phyloP scores from a whole-genome alignment of 2,888 invertebrate species.

The Romanomermis culicivorax region DNA sequence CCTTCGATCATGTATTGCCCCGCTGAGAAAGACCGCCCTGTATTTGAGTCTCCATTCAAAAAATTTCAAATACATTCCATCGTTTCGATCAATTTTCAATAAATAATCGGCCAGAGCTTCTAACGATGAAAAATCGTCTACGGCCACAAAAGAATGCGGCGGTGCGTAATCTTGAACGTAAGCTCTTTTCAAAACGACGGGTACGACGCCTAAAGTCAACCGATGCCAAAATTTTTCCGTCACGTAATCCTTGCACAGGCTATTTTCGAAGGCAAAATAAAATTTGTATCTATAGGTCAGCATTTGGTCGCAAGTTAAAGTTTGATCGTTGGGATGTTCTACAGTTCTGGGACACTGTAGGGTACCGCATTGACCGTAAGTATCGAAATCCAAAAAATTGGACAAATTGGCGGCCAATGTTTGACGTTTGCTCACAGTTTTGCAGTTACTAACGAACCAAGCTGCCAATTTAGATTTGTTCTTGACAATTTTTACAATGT shows the following conservation, averaged over 20 bases:
- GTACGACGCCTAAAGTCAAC: constrained; percentile 4
- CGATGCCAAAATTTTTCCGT: constrained; percentile 27
- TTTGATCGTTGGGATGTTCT: background rate
- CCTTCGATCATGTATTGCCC: constrained; percentile 10
- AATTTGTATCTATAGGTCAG: constrained; percentile 18
- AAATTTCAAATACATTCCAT: constrained; percentile 32
- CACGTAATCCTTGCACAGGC: constrained; percentile 25
- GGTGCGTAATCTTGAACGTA: constrained; percentile 22
- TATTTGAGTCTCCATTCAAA: constrained; percentile 31
- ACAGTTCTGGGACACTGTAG: constrained; percentile 16
- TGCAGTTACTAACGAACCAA: constrained; percentile 8
- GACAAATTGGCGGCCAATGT: background rate
- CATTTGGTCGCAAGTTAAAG: constrained; percentile 16
- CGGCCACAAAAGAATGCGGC: constrained; percentile 31
- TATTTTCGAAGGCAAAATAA: constrained; percentile 19
- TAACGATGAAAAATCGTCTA: constrained; percentile 32
- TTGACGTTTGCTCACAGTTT: background rate
- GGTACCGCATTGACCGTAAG: constrained; percentile 23
- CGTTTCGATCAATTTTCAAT: constrained; percentile 29
- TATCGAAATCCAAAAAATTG: constrained; percentile 15
- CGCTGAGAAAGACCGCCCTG: constrained; percentile 21
- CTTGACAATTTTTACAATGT: background rate
- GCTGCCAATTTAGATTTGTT: background rate
- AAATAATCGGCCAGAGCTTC: constrained; percentile 31
- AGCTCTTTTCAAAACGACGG: constrained; percentile 13